A percentile compares a stretch with the other conserved stretches of the same genome.
Evolutionary conservation across 2,113 vertebrate genomes (phyloP).

Genomic region (Dipodomys ordii): DNA sequence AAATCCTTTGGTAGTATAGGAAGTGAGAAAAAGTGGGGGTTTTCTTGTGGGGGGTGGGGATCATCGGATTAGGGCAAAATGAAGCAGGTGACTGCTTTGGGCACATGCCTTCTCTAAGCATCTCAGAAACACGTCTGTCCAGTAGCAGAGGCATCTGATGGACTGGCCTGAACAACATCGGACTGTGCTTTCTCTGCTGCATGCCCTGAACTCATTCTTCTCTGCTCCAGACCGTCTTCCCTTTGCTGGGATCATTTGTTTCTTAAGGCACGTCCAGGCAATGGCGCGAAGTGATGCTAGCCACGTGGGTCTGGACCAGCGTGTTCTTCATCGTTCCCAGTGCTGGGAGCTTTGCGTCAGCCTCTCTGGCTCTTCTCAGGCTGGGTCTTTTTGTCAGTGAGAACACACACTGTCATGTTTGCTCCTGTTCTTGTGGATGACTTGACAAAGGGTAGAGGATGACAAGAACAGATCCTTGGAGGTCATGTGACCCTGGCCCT

Average conservation of each 20-base stretch:
- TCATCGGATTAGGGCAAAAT: not conserved
- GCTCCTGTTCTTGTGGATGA: not conserved
- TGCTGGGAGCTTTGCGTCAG: not conserved
- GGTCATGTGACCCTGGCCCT: not conserved
- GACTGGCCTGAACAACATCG: not conserved
- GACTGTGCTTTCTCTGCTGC: not conserved
- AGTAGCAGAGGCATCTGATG: not conserved
- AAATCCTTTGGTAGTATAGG: not conserved
- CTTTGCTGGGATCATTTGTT: not conserved
- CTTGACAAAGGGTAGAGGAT: not conserved
- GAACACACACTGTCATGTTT: accelerated
- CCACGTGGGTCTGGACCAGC: not conserved
- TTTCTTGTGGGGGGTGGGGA: not conserved
- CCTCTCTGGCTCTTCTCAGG: not conserved
- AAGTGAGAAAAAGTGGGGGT: not conserved
- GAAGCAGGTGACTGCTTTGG: not conserved
- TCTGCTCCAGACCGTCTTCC: accelerated
- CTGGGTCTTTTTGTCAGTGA: not conserved
- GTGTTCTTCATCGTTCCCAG: not conserved
- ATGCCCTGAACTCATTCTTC: not conserved
- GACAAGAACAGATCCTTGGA: not conserved
- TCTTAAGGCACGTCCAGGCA: not conserved
- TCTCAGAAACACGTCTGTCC: not conserved
- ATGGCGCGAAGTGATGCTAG: too few relatives aligned
- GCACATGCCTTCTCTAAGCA: not conserved